phyloP scores from a whole-genome alignment of 2,888 invertebrate genomes.

The Heterodera filipjevi region DNA sequence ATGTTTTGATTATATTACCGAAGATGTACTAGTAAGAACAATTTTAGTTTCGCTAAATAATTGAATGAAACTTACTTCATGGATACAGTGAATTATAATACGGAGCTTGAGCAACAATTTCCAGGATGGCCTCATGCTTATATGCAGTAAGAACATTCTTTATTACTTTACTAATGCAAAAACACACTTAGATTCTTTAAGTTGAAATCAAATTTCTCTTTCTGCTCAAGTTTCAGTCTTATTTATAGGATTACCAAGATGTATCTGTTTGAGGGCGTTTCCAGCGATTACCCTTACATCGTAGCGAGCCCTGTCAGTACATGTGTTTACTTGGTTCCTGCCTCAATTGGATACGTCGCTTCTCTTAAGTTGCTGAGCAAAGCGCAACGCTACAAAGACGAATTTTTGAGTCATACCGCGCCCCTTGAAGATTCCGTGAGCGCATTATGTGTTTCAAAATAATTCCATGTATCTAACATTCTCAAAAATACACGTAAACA shows the following conservation, averaged over 20 bases:
- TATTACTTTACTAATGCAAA: neutral
- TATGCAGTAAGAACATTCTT: neutral
- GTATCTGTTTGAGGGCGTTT: neutral
- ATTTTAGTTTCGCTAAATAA: too few species aligned
- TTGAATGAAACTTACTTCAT: too few species aligned
- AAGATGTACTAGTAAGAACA: too few species aligned
- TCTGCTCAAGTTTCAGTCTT: neutral
- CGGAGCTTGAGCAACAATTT: neutral
- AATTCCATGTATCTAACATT: neutral
- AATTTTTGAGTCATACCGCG: neutral
- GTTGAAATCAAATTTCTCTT: too few species aligned
- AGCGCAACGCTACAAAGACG: neutral
- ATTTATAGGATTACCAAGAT: neutral
- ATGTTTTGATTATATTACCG: too few species aligned
- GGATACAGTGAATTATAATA: neutral
- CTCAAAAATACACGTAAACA: neutral
- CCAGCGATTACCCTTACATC: neutral
- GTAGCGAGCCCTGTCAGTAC: neutral
- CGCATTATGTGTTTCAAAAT: too few species aligned
- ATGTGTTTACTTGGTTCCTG: neutral
- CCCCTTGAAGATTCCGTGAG: neutral
- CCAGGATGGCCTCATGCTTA: neutral
- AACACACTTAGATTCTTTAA: too few species aligned
- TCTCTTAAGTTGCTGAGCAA: neutral
- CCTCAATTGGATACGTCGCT: neutral